Percentiles rank a stretch among this genome's conserved stretches.
These are phyloP conservation scores for Hemicentrotus pulcherrimus DNA, from an alignment of 35 echinoderm and acorn worm genomes.

Conservation along the genomic window DNA sequence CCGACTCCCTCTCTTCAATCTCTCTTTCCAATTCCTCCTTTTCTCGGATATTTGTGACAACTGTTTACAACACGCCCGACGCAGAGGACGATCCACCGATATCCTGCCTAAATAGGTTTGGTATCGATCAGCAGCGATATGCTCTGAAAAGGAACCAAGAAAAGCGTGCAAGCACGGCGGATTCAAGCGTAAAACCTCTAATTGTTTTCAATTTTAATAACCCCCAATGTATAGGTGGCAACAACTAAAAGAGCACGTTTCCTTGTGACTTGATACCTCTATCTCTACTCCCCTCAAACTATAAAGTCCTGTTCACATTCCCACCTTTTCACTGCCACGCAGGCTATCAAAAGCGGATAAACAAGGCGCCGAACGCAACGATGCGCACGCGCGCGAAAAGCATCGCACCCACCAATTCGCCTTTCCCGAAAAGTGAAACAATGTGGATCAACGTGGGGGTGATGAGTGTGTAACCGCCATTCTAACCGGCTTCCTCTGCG, in stretches of 20 bases:
- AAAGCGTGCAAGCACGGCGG: constrained; percentile 44
- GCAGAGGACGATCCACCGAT: constrained; percentile 22
- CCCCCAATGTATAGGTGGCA: constrained; percentile 15
- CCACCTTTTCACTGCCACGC: background rate
- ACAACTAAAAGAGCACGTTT: constrained; percentile 40
- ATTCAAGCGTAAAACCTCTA: constrained; percentile 43
- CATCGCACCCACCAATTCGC: background rate
- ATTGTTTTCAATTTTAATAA: constrained; percentile 56
- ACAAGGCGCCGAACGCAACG: background rate
- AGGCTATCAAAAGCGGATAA: background rate
- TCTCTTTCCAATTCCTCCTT: background rate
- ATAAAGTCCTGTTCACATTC: background rate
- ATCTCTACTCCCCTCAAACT: constrained; percentile 37
- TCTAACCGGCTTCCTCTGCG: background rate
- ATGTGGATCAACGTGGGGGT: background rate
- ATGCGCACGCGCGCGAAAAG: background rate
- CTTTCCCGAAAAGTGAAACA: background rate
- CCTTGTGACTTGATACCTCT: constrained; percentile 34
- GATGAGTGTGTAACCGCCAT: constrained; percentile 26
- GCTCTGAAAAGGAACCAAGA: constrained; percentile 19
- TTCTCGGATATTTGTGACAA: constrained; percentile 48
- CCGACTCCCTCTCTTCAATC: background rate
- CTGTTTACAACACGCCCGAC: constrained; percentile 47
- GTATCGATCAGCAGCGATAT: constrained; percentile 39
- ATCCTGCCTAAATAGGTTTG: constrained; percentile 54